Evolutionary conservation across 1,140 invertebrate genomes (phyloP), one percentile per base, ranked within the genome.

Genomic region (Platyscapa corneri): DNA sequence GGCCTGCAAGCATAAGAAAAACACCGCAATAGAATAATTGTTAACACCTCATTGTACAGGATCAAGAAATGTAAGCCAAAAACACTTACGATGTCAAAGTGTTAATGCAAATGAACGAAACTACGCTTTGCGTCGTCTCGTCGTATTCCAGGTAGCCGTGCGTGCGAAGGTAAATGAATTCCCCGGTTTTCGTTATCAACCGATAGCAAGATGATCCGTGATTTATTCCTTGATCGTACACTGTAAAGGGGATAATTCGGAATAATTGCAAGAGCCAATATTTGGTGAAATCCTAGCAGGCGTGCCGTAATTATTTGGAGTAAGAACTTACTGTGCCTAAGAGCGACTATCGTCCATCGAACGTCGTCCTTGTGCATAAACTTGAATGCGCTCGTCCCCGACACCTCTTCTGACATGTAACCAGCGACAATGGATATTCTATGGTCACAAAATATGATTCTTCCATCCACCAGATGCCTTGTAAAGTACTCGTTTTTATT

Each of bases 291-390:
- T n/a, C 5, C 30, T 0, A 37, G 3, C 18, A 37, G 16, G 18
- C 34, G 34, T 20, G 32, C 1, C 30, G 37, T 20, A 70, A 23
- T 39, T 5, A 60, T 60, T 60, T 5, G 1, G 23, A 60, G 27
- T 49, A 65, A 84, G 76, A 81, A 79, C 96, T 96, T 93, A 98
- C 97, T 98, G 93, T 97, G 96, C 90, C 96, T 94, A 79, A 98
- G 94, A 0, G 96, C 97, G 53, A 97, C 95, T 89, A 97, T 95
- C 18, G 97, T 96, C 95, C 96, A 98, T 86, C 95, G 94, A 10
- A 97, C 96, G 90, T 98, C 97, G 76, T 98, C 96, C 80, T 95
- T 95, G 91, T 97, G 97, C 95, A 98, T 98, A 89, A 96, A 98
- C 84, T 95, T 95, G 90, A 98, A 98, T 0, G 97, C 97, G 86